A percentile compares a stretch with the other conserved stretches of the same genome.
phyloP scores from a whole-genome alignment of 1,140 invertebrate species.

The Bombus terrestris region DNA sequence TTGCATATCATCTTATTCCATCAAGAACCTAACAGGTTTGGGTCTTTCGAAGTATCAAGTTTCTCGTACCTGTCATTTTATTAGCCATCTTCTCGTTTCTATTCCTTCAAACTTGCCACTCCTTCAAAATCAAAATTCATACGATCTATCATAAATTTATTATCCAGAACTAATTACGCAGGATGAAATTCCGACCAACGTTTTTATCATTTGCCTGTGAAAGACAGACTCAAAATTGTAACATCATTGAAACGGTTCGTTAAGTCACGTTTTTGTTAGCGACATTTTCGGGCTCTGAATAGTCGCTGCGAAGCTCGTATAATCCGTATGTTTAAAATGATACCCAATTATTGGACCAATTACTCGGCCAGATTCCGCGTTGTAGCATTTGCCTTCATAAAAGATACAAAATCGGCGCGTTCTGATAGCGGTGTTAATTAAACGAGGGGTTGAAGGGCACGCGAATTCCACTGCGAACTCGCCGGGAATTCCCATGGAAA shows the following conservation, averaged over 20 bases:
- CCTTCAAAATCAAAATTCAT: no score
- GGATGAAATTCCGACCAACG: not conserved
- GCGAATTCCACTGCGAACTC: conserved; percentile 48
- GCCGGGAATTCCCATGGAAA: conserved; percentile 57
- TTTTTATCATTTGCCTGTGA: no score
- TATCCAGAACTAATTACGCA: not conserved
- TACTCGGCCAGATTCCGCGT: conserved; percentile 45
- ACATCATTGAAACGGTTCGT: not conserved
- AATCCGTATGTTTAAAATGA: conserved; percentile 44
- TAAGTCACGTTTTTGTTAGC: not conserved
- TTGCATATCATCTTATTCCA: no score
- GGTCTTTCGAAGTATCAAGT: no score
- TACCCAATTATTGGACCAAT: conserved; percentile 68
- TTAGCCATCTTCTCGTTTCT: no score
- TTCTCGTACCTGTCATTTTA: no score
- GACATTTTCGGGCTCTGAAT: not conserved
- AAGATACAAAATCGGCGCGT: conserved; percentile 56
- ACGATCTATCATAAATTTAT: not conserved
- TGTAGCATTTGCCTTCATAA: conserved; percentile 28
- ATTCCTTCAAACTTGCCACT: no score
- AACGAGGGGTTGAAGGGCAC: conserved; percentile 45
- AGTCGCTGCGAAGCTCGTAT: conserved; percentile 29
- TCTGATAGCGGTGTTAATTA: conserved; percentile 66
- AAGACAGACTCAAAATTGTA: not conserved
- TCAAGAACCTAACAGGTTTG: no score